A percentile compares a stretch with the other conserved stretches of the same genome.
Conservation (phyloP, 2,888 invertebrate genomes). For the Mongoloraphidia duomilia region DNA sequence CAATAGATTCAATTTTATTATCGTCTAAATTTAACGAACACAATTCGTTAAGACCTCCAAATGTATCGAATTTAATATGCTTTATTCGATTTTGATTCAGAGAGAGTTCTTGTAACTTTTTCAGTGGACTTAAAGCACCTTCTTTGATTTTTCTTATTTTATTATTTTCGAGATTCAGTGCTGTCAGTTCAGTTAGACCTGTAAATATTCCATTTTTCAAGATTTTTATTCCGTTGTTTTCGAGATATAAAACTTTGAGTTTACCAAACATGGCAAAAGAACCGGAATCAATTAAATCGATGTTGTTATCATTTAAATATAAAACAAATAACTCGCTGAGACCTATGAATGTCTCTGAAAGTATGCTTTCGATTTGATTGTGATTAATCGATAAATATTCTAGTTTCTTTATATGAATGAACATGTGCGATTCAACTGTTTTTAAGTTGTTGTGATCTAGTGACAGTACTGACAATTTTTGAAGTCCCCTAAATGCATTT, state of each 20-base stretch:
- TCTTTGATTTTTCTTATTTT: constrained; percentile 10
- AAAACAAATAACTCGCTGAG: constrained; percentile 3
- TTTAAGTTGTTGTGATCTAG: too few species aligned
- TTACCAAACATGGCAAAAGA: too few species aligned
- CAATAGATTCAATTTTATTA: constrained; percentile 9
- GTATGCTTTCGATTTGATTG: too few species aligned
- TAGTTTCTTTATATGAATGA: too few species aligned
- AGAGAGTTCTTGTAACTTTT: constrained; percentile 8
- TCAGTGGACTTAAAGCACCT: constrained; percentile 10
- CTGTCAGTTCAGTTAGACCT: constrained; percentile 8
- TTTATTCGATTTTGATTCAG: constrained; percentile 10
- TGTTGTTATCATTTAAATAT: constrained; percentile 6
- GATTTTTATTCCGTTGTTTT: neutral
- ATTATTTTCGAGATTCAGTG: constrained; percentile 10
- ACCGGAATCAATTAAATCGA: neutral
- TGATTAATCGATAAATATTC: too few species aligned
- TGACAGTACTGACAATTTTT: too few species aligned
- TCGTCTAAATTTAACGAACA: constrained; percentile 8
- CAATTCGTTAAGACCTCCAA: constrained; percentile 9
- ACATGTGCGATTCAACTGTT: too few species aligned
- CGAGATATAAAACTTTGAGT: too few species aligned
- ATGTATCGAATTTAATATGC: constrained; percentile 9
- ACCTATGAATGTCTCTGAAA: neutral
- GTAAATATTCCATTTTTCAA: constrained; percentile 10
- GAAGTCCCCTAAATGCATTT: too few species aligned